Percentiles rank a stretch among this genome's conserved stretches.
Evolutionary conservation across 2,888 invertebrate genomes (phyloP).

Genomic region (Antheraea assamensis): DNA sequence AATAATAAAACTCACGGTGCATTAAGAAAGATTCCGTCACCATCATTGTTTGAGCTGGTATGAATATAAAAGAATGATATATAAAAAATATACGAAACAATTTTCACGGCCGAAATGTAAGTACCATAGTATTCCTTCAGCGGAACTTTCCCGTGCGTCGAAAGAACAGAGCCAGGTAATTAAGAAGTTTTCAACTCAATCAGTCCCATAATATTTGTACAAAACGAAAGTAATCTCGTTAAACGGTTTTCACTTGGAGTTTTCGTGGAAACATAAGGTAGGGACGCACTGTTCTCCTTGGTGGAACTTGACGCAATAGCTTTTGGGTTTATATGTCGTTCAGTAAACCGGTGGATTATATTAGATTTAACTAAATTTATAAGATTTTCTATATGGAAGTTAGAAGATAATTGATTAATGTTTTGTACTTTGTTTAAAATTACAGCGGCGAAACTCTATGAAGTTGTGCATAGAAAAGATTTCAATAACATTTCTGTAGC

Average conservation of each 20-base stretch:
- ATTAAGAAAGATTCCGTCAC: no score
- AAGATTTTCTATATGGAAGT: background rate
- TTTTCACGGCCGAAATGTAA: background rate
- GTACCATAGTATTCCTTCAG: background rate
- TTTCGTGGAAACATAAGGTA: slow-evolving; percentile 32
- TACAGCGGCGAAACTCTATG: no score
- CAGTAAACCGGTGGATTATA: background rate
- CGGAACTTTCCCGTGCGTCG: slow-evolving; percentile 9
- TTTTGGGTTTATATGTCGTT: background rate
- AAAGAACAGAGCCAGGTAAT: slow-evolving; percentile 36
- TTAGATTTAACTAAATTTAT: slow-evolving; percentile 1
- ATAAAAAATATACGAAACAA: slow-evolving; percentile 14
- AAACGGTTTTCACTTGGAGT: slow-evolving; percentile 50
- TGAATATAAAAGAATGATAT: background rate
- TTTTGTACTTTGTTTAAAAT: background rate
- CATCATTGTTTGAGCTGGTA: background rate
- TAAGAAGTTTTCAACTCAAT: slow-evolving; percentile 68
- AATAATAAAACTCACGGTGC: no score
- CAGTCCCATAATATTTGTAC: slow-evolving; percentile 62
- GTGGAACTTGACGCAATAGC: slow-evolving; percentile 4
- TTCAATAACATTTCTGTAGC: no score
- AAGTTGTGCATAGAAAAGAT: no score
- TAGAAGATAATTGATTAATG: background rate
- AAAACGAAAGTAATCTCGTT: slow-evolving; percentile 64
- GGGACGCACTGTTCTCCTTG: slow-evolving; percentile 17